Evolutionary conservation across 2,797 vertebrate species (phyloP).

Genomic region (Ptychadena robeensis): DNA sequence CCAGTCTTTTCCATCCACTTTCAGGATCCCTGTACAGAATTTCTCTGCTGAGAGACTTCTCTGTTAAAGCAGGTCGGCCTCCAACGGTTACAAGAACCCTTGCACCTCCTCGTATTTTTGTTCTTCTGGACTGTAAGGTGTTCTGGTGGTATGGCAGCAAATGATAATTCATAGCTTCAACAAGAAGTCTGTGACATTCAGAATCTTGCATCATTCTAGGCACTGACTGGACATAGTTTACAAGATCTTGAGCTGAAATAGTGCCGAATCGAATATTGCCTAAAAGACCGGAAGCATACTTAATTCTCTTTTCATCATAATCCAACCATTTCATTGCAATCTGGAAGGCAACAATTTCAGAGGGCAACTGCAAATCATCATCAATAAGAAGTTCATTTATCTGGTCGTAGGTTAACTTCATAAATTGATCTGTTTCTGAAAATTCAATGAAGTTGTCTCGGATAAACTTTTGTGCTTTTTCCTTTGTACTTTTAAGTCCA

Average conservation of each 20-base stretch:
- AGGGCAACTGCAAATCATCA: constrained; percentile 93
- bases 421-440: constrained; percentile 96
- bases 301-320: constrained; percentile 95
- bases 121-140: constrained; percentile 96
- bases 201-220: constrained; percentile 98
- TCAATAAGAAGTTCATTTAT: constrained; percentile 96
- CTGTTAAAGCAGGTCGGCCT: constrained; percentile 92
- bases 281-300: constrained; percentile 90
- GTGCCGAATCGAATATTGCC: constrained; percentile 95
- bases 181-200: constrained; percentile 95
- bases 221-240: constrained; percentile 92
- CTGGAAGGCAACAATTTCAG: constrained; percentile 97
- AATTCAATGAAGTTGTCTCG: constrained; percentile 98
- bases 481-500: constrained; percentile 88
- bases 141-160: constrained; percentile 97
- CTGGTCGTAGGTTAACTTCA: constrained; percentile 98
- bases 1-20: constrained; percentile 92
- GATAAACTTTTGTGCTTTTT: constrained; percentile 93
- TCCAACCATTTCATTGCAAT: constrained; percentile 98
- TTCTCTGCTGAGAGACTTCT: constrained; percentile 98
- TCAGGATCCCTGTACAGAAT: constrained; percentile 94
- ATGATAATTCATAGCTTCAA: constrained; percentile 99
- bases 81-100: constrained; percentile 93
- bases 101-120: constrained; percentile 93
- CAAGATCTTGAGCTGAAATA: constrained; percentile 96